These are phyloP conservation scores for Wasmannia auropunctata DNA, from an alignment of 1,140 invertebrate genomes.

Conservation along the genomic window DNA sequence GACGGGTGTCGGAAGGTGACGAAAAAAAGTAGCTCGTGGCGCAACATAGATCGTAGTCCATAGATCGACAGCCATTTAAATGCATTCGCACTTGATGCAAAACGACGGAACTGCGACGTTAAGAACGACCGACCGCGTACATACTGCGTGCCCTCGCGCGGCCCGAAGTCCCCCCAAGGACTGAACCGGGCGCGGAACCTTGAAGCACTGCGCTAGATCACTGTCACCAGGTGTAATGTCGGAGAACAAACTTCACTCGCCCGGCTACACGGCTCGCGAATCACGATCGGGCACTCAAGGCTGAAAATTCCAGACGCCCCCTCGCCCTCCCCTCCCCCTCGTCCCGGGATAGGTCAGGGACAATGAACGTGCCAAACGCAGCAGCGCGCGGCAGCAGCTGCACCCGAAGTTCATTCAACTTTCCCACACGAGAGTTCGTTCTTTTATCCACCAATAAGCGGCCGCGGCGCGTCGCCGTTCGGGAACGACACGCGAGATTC, in stretches of 20 bases:
- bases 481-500: background rate
- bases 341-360: conserved; percentile 49
- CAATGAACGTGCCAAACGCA: conserved; percentile 58
- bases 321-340: background rate
- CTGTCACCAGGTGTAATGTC: conserved; percentile 32
- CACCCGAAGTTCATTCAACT: conserved; percentile 41
- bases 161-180: background rate
- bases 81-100: background rate
- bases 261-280: conserved; percentile 30
- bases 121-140: background rate
- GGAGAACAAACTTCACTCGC: conserved; percentile 18
- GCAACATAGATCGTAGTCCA: background rate
- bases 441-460: background rate
- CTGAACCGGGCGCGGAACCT: background rate
- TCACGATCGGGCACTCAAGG: conserved; percentile 53
- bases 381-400: conserved; percentile 19
- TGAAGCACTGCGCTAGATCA: conserved; percentile 43
- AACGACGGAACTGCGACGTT: background rate
- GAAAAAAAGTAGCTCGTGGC: no score
- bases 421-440: conserved; percentile 3
- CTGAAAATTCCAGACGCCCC: conserved; percentile 50
- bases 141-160: background rate
- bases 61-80: background rate
- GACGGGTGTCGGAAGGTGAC: background rate
- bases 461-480: background rate